A percentile compares a stretch with the other conserved stretches of the same genome.
phyloP scores from a whole-genome alignment of 1,140 invertebrate genomes.

The Oncopodura yosiiana region DNA sequence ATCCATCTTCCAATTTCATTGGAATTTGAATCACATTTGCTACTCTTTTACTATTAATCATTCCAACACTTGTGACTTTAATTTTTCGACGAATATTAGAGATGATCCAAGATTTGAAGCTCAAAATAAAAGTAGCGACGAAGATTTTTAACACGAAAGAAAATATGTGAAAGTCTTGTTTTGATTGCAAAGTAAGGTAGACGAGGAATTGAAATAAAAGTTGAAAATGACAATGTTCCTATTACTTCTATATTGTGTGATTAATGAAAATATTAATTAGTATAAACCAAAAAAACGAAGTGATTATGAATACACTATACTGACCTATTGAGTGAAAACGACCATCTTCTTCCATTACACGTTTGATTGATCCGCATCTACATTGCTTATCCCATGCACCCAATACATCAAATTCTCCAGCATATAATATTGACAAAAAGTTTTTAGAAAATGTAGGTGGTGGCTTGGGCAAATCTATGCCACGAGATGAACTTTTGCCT shows the following conservation, averaged over 20 bases:
- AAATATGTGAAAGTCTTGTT: slow-evolving; percentile 14
- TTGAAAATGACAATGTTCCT: slow-evolving; percentile 6
- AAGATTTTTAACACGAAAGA: slow-evolving; percentile 17
- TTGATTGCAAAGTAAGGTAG: slow-evolving; percentile 1
- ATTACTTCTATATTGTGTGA: slow-evolving; percentile 14
- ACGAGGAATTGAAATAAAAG: slow-evolving; percentile 13
- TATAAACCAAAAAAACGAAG: too few relatives aligned
- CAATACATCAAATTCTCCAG: slow-evolving; percentile 11
- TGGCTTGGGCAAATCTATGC: not conserved
- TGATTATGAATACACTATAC: too few relatives aligned
- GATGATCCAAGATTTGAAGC: slow-evolving; percentile 16
- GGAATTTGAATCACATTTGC: slow-evolving; percentile 59
- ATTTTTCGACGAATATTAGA: slow-evolving; percentile 12
- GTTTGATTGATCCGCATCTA: not conserved
- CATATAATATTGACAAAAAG: slow-evolving; percentile 18
- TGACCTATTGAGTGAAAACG: too few relatives aligned
- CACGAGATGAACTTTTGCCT: too few relatives aligned
- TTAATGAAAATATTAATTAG: too few relatives aligned
- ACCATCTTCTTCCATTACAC: not conserved
- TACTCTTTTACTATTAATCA: slow-evolving; percentile 37
- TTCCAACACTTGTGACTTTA: slow-evolving; percentile 41
- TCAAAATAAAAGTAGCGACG: slow-evolving; percentile 18
- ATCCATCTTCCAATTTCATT: slow-evolving; percentile 54
- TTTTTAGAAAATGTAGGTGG: not conserved
- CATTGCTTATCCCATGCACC: slow-evolving; percentile 25